These are phyloP conservation scores for Coelopa pilipes DNA, from an alignment of 2,888 invertebrate genomes.

Conservation along the genomic window DNA sequence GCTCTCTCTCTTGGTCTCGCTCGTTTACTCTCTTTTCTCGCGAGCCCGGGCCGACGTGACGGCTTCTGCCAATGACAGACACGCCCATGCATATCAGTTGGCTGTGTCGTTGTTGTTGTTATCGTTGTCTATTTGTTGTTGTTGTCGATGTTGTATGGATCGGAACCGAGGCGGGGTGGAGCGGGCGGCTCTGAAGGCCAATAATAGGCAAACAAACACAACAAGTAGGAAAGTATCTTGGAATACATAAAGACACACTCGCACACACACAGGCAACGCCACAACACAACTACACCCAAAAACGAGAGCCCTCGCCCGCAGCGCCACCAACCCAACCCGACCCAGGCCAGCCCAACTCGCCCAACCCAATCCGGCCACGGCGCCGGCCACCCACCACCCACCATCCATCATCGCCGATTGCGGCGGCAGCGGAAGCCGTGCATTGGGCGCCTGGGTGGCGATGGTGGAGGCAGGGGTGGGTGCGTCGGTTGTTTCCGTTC, in stretches of 20 bases:
- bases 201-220: slow-evolving; percentile 20
- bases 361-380: too few relatives aligned
- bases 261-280: not conserved
- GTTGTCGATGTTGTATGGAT: too few relatives aligned
- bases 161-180: not conserved
- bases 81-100: slow-evolving; percentile 22
- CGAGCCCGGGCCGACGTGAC: not conserved
- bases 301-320: not conserved
- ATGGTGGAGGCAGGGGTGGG: not conserved
- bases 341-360: not conserved
- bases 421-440: not conserved
- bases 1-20: not conserved
- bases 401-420: not conserved
- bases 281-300: not conserved
- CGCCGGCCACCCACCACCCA: not conserved
- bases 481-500: not conserved
- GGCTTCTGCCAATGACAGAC: slow-evolving; percentile 25
- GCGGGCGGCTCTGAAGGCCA: slow-evolving; percentile 16
- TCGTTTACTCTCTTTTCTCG: slow-evolving; percentile 2
- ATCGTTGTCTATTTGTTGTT: not conserved
- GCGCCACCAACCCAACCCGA: not conserved
- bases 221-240: slow-evolving; percentile 18
- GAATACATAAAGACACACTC: slow-evolving; percentile 1
- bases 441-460: not conserved
- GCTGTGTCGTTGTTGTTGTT: not conserved